These are phyloP conservation scores for Chrysolina americana DNA, from an alignment of 2,888 invertebrate genomes.

Conservation along the genomic window DNA sequence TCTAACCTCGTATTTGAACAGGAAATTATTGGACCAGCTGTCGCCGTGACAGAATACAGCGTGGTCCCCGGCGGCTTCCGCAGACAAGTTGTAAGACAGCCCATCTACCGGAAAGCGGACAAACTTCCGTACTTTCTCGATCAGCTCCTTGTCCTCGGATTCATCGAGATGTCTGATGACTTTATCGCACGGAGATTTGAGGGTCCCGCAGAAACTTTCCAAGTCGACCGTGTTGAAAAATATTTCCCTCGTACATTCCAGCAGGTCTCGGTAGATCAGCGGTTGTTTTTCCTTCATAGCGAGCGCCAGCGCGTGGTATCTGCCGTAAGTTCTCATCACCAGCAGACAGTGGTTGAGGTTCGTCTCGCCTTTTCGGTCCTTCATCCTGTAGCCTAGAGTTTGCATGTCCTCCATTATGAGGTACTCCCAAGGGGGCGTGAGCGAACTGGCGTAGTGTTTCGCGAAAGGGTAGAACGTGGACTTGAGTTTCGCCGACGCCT, in stretches of 20 bases:
- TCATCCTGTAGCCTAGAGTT: slow-evolving; percentile 31
- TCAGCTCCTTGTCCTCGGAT: slow-evolving; percentile 26
- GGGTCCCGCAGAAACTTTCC: slow-evolving; percentile 26
- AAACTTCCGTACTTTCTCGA: slow-evolving; percentile 34
- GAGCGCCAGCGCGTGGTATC: slow-evolving; percentile 33
- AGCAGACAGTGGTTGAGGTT: slow-evolving; percentile 33
- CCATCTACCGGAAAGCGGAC: slow-evolving; percentile 32
- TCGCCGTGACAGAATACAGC: slow-evolving; percentile 45
- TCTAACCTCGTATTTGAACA: slow-evolving; percentile 42
- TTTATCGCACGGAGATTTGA: slow-evolving; percentile 31
- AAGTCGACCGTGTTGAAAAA: slow-evolving; percentile 34
- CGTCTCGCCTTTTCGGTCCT: slow-evolving; percentile 29
- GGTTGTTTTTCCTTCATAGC: slow-evolving; percentile 29
- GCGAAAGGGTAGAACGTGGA: slow-evolving; percentile 29
- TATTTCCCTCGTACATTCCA: slow-evolving; percentile 25
- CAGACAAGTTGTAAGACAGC: slow-evolving; percentile 33
- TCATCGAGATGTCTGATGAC: slow-evolving; percentile 33
- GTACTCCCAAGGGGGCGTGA: slow-evolving; percentile 31
- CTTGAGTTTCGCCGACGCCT: slow-evolving; percentile 20
- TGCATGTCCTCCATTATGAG: slow-evolving; percentile 40
- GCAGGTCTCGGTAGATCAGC: slow-evolving; percentile 25
- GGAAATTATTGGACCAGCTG: slow-evolving; percentile 40
- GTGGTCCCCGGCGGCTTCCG: slow-evolving; percentile 29
- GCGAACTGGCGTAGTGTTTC: slow-evolving; percentile 25
- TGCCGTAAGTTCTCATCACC: slow-evolving; percentile 34